phyloP scores from a whole-genome alignment of 2,797 vertebrate species.

The Agapornis canus region DNA sequence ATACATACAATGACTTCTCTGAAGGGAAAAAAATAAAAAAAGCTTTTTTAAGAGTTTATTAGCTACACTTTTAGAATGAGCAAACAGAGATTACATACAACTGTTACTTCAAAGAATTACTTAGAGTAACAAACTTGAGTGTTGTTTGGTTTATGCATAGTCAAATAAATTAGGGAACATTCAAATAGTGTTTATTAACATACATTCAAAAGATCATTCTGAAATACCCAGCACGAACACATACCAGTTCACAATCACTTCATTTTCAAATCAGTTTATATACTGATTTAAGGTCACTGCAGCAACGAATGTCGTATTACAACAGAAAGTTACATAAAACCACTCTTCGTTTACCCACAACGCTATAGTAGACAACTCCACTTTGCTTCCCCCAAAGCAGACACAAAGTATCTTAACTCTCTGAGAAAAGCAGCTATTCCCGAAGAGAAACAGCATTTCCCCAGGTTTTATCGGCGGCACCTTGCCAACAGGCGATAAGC shows the following conservation, averaged over 20 bases:
- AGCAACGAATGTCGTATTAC: neutral
- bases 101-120: neutral
- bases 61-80: neutral
- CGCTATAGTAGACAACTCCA: neutral
- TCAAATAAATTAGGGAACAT: neutral
- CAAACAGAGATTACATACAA: neutral
- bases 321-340: neutral
- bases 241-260: neutral
- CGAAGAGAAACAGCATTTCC: neutral
- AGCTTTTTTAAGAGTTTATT: neutral
- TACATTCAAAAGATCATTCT: neutral
- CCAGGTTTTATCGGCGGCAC: neutral
- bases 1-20: fast-evolving
- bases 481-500: fast-evolving
- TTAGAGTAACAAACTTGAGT: constrained; percentile 1
- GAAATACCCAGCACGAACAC: neutral
- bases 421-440: neutral
- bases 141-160: neutral
- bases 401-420: neutral
- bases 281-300: neutral
- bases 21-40: neutral
- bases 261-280: neutral
- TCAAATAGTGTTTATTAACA: constrained; percentile 18
- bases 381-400: neutral
- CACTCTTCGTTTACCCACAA: neutral